A percentile compares a stretch with the other conserved stretches of the same genome.
phyloP scores from a whole-genome alignment of 1,140 invertebrate species.

The Macrocentrus cingulum region DNA sequence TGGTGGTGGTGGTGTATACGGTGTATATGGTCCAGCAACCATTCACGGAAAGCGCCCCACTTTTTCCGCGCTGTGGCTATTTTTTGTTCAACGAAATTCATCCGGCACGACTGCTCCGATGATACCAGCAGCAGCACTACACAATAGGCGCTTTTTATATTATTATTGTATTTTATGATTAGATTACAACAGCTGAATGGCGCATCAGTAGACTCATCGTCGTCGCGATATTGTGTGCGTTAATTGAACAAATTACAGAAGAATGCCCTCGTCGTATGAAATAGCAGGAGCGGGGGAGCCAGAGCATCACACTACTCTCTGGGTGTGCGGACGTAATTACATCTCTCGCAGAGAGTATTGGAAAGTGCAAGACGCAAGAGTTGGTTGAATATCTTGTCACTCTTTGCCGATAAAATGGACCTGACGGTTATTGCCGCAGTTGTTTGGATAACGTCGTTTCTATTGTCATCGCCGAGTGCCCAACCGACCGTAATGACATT shows the following conservation, averaged over 20 bases:
- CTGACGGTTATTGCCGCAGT: conserved; percentile 9
- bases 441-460: conserved; percentile 17
- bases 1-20: no score
- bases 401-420: background rate
- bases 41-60: no score
- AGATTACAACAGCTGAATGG: conserved; percentile 53
- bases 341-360: conserved; percentile 33
- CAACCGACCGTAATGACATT: conserved; percentile 73
- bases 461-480: conserved; percentile 53
- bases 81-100: no score
- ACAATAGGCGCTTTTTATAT: no score
- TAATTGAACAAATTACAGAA: conserved; percentile 57
- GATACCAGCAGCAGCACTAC: no score
- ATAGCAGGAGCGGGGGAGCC: conserved; percentile 27
- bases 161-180: no score
- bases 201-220: conserved; percentile 50
- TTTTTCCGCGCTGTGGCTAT: no score
- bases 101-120: background rate
- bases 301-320: conserved; percentile 38
- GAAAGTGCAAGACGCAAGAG: conserved; percentile 26
- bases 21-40: no score
- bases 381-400: background rate
- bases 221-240: conserved; percentile 48
- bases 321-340: conserved; percentile 47
- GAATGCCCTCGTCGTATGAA: conserved; percentile 41